A percentile compares a stretch with the other conserved stretches of the same genome.
These are phyloP conservation scores for Hydrolagus affinis DNA, from an alignment of 2,113 vertebrate genomes.

Conservation along the genomic window DNA sequence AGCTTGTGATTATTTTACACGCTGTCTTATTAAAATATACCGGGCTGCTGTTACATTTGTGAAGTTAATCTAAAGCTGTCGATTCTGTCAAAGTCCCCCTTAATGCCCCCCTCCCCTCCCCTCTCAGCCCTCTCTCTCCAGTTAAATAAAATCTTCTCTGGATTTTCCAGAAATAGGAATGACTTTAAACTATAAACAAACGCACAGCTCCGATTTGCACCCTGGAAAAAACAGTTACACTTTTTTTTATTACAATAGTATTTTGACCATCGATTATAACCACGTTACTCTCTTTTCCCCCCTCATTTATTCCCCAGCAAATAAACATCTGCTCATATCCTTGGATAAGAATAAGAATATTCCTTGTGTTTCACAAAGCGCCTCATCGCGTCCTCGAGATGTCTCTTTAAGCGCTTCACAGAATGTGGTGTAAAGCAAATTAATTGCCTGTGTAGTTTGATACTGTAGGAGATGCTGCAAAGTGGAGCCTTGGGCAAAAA, in stretches of 20 bases:
- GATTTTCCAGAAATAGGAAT: background rate
- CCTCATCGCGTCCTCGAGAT: no score
- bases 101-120: background rate
- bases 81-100: background rate
- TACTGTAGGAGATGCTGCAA: background rate
- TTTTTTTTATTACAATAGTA: background rate
- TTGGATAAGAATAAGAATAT: no score
- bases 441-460: background rate
- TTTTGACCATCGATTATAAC: background rate
- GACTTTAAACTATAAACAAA: slow-evolving; percentile 4
- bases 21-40: background rate
- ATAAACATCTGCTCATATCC: background rate
- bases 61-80: background rate
- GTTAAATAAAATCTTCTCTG: background rate
- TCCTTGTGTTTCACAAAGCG: no score
- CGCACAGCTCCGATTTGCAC: background rate
- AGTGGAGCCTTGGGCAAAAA: no score
- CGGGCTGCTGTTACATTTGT: background rate
- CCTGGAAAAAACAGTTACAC: no score
- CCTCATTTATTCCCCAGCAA: background rate
- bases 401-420: no score
- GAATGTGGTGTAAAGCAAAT: background rate
- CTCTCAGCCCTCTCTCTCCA: background rate
- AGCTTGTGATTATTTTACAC: background rate
- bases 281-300: background rate